Evolutionary conservation across 2,113 vertebrate genomes (phyloP), one percentile per base, ranked within the genome.

Genomic region (Gopherus flavomarginatus): DNA sequence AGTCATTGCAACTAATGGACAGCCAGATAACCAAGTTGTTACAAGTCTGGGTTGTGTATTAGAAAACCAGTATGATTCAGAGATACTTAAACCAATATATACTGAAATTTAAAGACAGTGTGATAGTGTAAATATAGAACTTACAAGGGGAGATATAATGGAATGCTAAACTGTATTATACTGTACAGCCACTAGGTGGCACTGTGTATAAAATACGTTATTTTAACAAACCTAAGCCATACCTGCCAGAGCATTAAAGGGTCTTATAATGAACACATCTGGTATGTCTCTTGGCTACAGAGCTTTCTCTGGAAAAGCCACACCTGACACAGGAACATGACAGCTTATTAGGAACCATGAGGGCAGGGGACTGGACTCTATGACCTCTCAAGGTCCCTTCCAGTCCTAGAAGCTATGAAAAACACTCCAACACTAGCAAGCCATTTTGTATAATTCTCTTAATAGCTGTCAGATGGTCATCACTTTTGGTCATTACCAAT

Each of bases 381-480:
- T 49, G 10, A 49, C 47, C 47, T 49, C 47, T 49, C 47, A 10
- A 11, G 47, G 47, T 49, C 47, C 47, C 10, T 49, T 49, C 47
- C 47, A 49, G 47, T 49, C 47, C 47, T 49, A 49, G 10, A 49
- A 11, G 10, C 47, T 49, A 49, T 49, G 47, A 49, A 49, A 49
- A 49, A 49, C 10, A 49, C 47, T 49, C 86, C 90, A 42, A 44
- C 19, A 26, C 42, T 85, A 89, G 86, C 83, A 81, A 96, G 87
- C 21, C 81, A 94, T 93, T 96, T 85, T 75, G 93, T 79, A 62
- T 27, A 94, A 42, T 92, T 93, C 53, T 85, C 5, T 94, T 83
- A 84, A 59, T 5, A 11, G 62, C n/a, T 96, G 93, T 90, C 80
- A 94, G 72, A 92, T 14, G 93, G 38, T 85, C 96, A 95, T 85